Percentiles rank a stretch among this genome's conserved stretches.
phyloP scores from a whole-genome alignment of 1,140 invertebrate genomes.

The Cryptotermes secundus region DNA sequence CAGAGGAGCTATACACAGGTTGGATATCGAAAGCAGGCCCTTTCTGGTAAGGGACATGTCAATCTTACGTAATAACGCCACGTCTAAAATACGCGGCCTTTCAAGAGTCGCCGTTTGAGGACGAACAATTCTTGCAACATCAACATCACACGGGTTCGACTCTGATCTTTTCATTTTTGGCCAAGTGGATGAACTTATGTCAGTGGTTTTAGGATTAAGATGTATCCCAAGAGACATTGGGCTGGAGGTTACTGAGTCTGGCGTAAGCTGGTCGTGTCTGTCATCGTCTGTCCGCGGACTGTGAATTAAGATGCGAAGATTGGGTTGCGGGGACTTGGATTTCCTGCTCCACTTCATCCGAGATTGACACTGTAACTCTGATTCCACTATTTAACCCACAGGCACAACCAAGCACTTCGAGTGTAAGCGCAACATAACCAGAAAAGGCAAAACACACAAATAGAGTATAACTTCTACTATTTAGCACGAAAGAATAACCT shows the following conservation, averaged over 20 bases:
- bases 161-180: neutral
- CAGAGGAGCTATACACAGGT: constrained; percentile 16
- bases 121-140: constrained; percentile 39
- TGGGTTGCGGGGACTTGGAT: neutral
- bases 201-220: neutral
- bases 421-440: neutral
- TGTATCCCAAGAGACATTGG: neutral
- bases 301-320: neutral
- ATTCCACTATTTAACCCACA: neutral
- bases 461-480: neutral
- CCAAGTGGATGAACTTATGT: constrained; percentile 13
- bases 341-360: neutral
- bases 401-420: neutral
- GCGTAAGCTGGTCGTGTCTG: neutral
- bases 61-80: constrained; percentile 53
- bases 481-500: neutral
- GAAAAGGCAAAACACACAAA: neutral
- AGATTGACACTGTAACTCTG: neutral
- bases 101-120: constrained; percentile 60
- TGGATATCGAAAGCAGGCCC: constrained; percentile 43
- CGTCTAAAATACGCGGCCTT: constrained; percentile 57
- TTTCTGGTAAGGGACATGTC: constrained; percentile 53
- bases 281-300: neutral
- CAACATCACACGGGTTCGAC: neutral
- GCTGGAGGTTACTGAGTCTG: neutral